These are phyloP conservation scores for Yponomeuta evonymella DNA, from an alignment of 2,888 invertebrate genomes.

Conservation along the genomic window DNA sequence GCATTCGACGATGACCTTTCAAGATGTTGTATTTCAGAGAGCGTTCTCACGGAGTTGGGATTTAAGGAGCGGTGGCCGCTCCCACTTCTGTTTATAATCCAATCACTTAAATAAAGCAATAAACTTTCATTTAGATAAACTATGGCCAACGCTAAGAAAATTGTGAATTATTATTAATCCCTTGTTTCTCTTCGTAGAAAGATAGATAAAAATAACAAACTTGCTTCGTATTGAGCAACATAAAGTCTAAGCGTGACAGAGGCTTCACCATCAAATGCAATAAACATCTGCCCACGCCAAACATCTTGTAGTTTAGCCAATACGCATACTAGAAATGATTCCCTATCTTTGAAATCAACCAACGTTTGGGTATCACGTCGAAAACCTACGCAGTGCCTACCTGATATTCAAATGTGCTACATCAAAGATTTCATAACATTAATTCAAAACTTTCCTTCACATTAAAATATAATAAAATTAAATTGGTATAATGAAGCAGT, in stretches of 20 bases:
- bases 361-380: neutral
- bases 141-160: too few relatives aligned
- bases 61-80: constrained; percentile 3
- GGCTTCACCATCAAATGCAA: neutral
- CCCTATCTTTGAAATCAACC: neutral
- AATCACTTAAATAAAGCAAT: neutral
- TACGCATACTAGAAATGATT: neutral
- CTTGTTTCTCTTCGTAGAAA: too few relatives aligned
- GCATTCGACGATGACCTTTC: constrained; percentile 3
- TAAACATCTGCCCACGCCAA: neutral
- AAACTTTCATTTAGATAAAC: neutral
- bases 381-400: neutral
- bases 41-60: neutral
- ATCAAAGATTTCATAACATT: neutral
- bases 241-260: neutral
- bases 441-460: too few relatives aligned
- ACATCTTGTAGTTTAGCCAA: neutral
- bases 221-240: neutral
- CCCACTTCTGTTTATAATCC: constrained; percentile 1
- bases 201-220: neutral
- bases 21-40: constrained; percentile 7
- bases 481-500: too few relatives aligned
- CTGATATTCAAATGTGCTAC: neutral
- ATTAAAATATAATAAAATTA: too few relatives aligned
- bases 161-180: too few relatives aligned